Percentiles rank a stretch among this genome's conserved stretches.
phyloP scores from a whole-genome alignment of 2,797 vertebrate genomes.

The Vireo griseus region DNA sequence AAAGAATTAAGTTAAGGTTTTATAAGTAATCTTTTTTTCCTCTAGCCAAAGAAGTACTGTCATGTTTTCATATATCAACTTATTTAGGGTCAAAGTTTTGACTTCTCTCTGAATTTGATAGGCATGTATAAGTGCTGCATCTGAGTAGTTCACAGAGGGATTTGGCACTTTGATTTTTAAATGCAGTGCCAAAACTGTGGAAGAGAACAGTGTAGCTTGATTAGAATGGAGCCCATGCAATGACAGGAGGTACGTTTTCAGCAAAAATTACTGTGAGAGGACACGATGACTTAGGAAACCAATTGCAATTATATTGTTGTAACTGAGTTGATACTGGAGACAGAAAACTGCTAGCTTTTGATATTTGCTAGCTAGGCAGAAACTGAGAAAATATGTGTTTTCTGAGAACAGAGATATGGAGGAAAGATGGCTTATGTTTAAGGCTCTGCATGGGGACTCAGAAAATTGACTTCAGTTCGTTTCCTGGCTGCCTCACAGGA shows the following conservation, averaged over 20 bases:
- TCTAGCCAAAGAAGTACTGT: not conserved
- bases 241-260: not conserved
- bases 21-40: conserved; percentile 5
- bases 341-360: not conserved
- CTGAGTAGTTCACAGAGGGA: not conserved
- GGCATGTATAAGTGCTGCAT: not conserved
- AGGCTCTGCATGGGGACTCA: not conserved
- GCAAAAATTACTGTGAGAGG: not conserved
- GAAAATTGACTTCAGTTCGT: conserved; percentile 11
- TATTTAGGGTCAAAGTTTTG: conserved; percentile 5
- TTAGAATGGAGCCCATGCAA: not conserved
- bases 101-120: not conserved
- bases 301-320: not conserved
- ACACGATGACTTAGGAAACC: not conserved
- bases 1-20: conserved; percentile 17
- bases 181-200: not conserved
- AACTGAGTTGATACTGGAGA: not conserved
- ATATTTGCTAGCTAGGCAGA: conserved; percentile 5
- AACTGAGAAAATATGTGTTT: not conserved
- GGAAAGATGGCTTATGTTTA: not conserved
- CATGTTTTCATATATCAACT: not conserved
- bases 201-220: not conserved
- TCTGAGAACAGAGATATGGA: not conserved
- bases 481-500: conserved; percentile 26
- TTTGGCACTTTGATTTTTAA: conserved; percentile 31